Evolutionary conservation across 2,888 invertebrate species (phyloP).

Genomic region (Apamea monoglypha): DNA sequence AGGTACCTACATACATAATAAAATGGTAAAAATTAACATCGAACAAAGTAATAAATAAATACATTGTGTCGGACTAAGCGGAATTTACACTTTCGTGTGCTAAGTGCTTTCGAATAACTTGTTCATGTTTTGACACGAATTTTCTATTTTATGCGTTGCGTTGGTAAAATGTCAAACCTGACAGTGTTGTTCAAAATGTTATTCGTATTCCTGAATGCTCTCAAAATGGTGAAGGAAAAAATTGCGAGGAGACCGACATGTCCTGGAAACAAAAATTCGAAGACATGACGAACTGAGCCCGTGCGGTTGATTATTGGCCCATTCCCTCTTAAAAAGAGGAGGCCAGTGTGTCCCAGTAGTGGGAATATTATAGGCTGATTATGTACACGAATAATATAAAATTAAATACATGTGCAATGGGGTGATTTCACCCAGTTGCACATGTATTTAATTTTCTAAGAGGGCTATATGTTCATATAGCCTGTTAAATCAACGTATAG

Average conservation of each 20-base stretch:
- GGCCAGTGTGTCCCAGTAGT: no score
- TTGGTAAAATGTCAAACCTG: background rate
- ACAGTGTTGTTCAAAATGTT: background rate
- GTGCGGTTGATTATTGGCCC: no score
- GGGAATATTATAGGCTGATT: no score
- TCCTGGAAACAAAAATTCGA: no score
- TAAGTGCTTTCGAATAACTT: background rate
- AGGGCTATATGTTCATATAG: background rate
- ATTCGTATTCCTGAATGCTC: background rate
- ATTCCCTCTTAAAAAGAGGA: no score
- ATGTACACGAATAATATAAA: no score
- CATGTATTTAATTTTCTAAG: no score
- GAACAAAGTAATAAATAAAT: constrained; percentile 11
- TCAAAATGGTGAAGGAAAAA: no score
- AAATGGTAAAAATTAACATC: constrained; percentile 4
- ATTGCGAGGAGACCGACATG: no score
- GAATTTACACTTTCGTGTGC: constrained; percentile 12
- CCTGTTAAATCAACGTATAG: background rate
- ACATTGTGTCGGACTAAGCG: constrained; percentile 18
- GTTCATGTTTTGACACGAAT: background rate
- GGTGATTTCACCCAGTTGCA: no score
- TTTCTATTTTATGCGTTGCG: background rate
- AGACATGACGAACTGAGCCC: no score
- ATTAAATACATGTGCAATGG: no score
- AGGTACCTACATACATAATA: background rate